Percentiles rank a stretch among this genome's conserved stretches.
These are phyloP conservation scores for Poecile atricapillus DNA, from an alignment of 2,113 vertebrate genomes.

Conservation along the genomic window DNA sequence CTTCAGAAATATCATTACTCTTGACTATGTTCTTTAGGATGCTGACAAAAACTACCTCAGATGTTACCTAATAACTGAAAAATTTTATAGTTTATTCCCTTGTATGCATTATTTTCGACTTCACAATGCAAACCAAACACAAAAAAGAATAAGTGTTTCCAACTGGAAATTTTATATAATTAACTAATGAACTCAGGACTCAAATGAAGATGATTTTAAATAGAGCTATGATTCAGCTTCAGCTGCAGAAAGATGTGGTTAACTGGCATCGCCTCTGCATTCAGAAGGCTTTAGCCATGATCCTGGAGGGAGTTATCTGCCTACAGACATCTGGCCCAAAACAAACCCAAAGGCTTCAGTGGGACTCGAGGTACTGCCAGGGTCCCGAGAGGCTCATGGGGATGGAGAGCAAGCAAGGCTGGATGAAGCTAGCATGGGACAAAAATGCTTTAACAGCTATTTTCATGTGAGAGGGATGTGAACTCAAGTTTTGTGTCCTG, in stretches of 20 bases:
- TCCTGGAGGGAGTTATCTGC: not conserved
- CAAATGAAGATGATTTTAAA: not conserved
- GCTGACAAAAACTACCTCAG: not conserved
- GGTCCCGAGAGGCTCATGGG: not conserved
- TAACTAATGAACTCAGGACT: not conserved
- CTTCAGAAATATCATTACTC: not conserved
- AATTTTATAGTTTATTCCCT: not conserved
- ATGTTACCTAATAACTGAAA: not conserved
- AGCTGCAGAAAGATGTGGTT: not conserved
- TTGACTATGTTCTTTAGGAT: not conserved
- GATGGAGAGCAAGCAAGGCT: not conserved
- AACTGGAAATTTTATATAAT: not conserved
- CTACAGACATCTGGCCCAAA: not conserved
- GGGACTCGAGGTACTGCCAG: fast-evolving
- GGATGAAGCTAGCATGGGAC: not conserved
- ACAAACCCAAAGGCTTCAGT: not conserved
- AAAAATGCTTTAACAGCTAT: not conserved
- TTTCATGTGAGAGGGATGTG: not conserved
- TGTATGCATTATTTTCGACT: not conserved
- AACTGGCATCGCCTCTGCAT: not conserved
- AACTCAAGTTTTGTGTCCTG: not conserved
- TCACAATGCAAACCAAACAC: not conserved
- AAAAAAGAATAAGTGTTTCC: not conserved
- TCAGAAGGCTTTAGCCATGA: not conserved
- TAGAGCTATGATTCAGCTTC: not conserved